Conservation (phyloP, 2,113 vertebrate genomes). For the Seriola rivoliana region DNA sequence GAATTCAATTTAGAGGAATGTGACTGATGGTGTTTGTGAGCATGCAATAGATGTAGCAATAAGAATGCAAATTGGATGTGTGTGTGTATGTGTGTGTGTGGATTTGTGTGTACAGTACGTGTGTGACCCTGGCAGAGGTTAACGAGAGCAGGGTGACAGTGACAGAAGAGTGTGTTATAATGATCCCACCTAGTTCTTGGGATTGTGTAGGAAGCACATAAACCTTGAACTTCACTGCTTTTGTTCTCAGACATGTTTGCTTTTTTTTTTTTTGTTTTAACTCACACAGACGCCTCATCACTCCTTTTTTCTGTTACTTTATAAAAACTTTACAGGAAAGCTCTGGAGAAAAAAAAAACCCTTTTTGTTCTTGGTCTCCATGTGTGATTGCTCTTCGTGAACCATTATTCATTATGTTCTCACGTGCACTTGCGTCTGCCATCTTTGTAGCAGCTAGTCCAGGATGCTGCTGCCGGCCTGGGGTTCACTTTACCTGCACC, state of each 20-base stretch:
- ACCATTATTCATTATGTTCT: not conserved
- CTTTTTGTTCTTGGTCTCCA: too few relatives aligned
- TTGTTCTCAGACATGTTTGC: conserved; percentile 25
- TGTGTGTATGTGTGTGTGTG: conserved; percentile 39
- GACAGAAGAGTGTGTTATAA: conserved; percentile 69
- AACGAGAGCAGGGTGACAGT: conserved; percentile 66
- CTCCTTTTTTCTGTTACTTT: conserved; percentile 12
- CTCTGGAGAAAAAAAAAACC: not conserved
- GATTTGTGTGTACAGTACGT: conserved; percentile 40
- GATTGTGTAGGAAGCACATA: conserved; percentile 42
- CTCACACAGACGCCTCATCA: not conserved
- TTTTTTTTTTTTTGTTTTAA: not conserved
- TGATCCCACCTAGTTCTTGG: conserved; percentile 63
- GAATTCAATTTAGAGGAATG: conserved; percentile 70
- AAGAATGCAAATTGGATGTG: conserved; percentile 73
- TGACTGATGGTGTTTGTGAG: conserved; percentile 72
- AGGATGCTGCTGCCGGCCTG: too few relatives aligned
- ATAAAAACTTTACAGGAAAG: not conserved
- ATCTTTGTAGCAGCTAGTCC: too few relatives aligned
- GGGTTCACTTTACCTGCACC: too few relatives aligned
- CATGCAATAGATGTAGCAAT: conserved; percentile 57
- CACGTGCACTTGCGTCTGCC: not conserved
- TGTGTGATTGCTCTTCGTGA: not conserved
- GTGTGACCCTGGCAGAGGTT: conserved; percentile 72
- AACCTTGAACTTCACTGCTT: conserved; percentile 53